A percentile compares a stretch with the other conserved stretches of the same genome.
Evolutionary conservation across 2,797 vertebrate genomes (phyloP).

Genomic region (Neopelma chrysocephalum): DNA sequence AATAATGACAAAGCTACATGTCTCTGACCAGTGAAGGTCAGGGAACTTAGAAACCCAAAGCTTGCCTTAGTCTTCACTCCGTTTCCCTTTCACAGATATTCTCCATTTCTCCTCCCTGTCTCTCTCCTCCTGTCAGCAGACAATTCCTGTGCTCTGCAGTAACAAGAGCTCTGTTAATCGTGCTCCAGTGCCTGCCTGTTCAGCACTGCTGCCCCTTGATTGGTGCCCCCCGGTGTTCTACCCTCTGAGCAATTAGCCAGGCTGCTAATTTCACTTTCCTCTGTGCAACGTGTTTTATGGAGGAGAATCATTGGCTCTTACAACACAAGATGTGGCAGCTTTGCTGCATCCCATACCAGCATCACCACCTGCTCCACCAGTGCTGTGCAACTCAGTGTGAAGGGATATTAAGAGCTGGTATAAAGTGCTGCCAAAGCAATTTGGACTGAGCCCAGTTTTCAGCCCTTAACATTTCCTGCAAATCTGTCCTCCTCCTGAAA

Average conservation of each 20-base stretch:
- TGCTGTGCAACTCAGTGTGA: not conserved
- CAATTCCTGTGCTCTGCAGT: not conserved
- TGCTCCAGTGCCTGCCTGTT: not conserved
- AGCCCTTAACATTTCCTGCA: constrained; percentile 14
- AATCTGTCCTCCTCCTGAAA: constrained; percentile 7
- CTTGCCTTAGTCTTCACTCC: not conserved
- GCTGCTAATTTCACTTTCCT: constrained; percentile 31
- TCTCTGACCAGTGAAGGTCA: not conserved
- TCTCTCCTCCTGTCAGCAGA: not conserved
- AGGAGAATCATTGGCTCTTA: not conserved
- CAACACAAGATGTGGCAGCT: constrained; percentile 5
- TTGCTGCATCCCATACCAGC: constrained; percentile 24
- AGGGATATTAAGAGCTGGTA: not conserved
- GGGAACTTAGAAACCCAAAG: not conserved
- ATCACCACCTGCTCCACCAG: constrained; percentile 60
- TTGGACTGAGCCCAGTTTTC: constrained; percentile 33
- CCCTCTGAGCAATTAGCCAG: constrained; percentile 10
- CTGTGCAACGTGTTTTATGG: not conserved
- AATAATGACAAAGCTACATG: not conserved
- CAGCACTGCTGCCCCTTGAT: constrained; percentile 54
- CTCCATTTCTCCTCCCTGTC: not conserved
- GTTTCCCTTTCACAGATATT: not conserved
- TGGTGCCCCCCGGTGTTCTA: not conserved
- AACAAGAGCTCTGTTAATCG: not conserved
- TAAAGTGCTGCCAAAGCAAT: constrained; percentile 45